These are phyloP conservation scores for Volucella inanis DNA, from an alignment of 2,888 invertebrate genomes.

Conservation along the genomic window DNA sequence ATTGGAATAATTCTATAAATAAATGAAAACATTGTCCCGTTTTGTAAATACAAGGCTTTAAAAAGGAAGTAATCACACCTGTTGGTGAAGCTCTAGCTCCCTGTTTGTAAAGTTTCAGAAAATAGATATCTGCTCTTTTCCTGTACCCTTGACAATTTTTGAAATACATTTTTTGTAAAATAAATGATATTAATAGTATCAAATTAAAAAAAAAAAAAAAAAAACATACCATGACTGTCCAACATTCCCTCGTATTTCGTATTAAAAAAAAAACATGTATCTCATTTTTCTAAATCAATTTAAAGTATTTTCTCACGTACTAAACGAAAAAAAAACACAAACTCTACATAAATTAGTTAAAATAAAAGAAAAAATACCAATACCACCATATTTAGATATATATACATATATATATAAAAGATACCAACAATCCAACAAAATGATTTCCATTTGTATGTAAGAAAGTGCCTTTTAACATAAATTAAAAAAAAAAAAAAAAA, in stretches of 20 bases:
- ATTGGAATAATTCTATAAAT: no score
- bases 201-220: neutral
- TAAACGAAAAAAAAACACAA: conserved; percentile 25
- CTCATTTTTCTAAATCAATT: conserved; percentile 23
- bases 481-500: conserved; percentile 35
- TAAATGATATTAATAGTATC: neutral
- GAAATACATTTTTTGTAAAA: no score
- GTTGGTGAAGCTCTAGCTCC: no score
- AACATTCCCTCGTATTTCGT: conserved; percentile 61
- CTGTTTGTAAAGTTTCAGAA: no score
- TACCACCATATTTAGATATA: conserved; percentile 58
- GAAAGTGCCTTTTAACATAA: conserved; percentile 72
- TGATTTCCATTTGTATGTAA: conserved; percentile 69
- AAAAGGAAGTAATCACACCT: no score
- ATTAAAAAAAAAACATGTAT: conserved; percentile 5
- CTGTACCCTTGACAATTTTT: no score
- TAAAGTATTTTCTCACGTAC: conserved; percentile 31
- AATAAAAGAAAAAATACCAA: conserved; percentile 33
- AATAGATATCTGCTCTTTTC: no score
- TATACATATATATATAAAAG: neutral
- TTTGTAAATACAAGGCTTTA: no score
- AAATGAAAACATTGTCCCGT: no score
- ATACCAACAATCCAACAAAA: conserved; percentile 19
- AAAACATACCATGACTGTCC: conserved; percentile 12
- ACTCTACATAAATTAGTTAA: conserved; percentile 41